Conservation (phyloP, 2,888 invertebrate species). For the Cephonodes hylas region DNA sequence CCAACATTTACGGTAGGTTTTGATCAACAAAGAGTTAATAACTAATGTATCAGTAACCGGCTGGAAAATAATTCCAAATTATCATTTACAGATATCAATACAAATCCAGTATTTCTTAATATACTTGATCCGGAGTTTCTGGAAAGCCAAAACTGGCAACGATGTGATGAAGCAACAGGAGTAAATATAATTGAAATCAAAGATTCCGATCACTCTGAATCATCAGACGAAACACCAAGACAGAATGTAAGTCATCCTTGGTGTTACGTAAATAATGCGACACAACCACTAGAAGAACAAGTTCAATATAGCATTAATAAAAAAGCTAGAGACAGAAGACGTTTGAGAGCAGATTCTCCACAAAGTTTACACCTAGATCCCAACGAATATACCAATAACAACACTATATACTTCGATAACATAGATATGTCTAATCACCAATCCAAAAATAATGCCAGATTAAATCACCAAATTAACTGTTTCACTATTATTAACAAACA, state of each 20-base stretch:
- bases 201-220: conserved; percentile 37
- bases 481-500: conserved; percentile 53
- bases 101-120: conserved; percentile 27
- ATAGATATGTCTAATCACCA: not conserved
- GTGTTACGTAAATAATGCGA: not conserved
- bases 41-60: not conserved
- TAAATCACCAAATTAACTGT: conserved; percentile 44
- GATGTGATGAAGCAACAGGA: conserved; percentile 35
- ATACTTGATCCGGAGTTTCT: conserved; percentile 36
- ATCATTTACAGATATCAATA: conserved; percentile 37
- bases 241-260: not conserved
- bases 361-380: not conserved
- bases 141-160: conserved; percentile 43
- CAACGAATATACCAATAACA: not conserved
- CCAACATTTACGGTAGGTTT: conserved; percentile 32
- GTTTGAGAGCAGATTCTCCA: conserved; percentile 26
- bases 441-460: conserved; percentile 20
- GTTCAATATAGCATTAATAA: conserved; percentile 39
- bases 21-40: not conserved
- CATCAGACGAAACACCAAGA: conserved; percentile 27
- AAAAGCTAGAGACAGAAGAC: conserved; percentile 44
- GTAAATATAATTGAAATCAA: conserved; percentile 62
- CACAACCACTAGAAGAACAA: conserved; percentile 20
- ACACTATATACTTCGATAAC: not conserved
- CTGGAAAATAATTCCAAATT: not conserved